Evolutionary conservation across 2,113 vertebrate genomes (phyloP), one percentile per base, ranked within the genome.

Genomic region (Carassius gibelio): DNA sequence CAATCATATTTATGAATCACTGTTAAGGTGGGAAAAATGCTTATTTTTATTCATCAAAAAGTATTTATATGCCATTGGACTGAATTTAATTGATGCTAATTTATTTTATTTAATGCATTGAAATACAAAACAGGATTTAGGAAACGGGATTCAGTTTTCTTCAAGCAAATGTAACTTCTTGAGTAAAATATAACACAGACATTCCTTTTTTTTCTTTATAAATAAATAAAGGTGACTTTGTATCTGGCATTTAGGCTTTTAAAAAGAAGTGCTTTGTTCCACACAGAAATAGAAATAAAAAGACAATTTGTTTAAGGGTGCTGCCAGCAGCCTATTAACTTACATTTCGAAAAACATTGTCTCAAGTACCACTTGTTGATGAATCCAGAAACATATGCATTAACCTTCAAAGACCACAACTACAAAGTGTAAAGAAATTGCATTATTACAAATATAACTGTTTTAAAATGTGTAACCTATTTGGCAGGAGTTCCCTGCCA

Each of bases 311-410:
- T 91, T 92, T 91, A 94, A 75, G 94, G 92, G 95, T 94, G 96
- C 96, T 95, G 96, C 95, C 96, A 94, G 96, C 96, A 96, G 96
- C 96, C 95, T 92, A 93, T 92, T 93, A 93, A 94, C 93, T 90
- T 86, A 89, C 90, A 94, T 94, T 93, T 93, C 72, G 78, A 84
- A 95, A 92, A 94, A 95, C 94, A 83, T 87, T 81, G 69, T 90
- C 81, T 80, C 83, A 90, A 88, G 94, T 91, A 89, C 68, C 88
- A 95, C 90, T 95, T 89, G 68, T 84, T 93, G 92, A 66, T 61
- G 79, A 91, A 85, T 85, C 83, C 79, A 89, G 75, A 79, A 72
- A 87, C 48, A 86, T 34, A 88, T 23, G 86, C 79, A 85, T 57
- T 79, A 68, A 83, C 55, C 71, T 85, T 78, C 48, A 74, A 83